phyloP scores from a whole-genome alignment of 2,797 vertebrate genomes.

The Cryptoprocta ferox region DNA sequence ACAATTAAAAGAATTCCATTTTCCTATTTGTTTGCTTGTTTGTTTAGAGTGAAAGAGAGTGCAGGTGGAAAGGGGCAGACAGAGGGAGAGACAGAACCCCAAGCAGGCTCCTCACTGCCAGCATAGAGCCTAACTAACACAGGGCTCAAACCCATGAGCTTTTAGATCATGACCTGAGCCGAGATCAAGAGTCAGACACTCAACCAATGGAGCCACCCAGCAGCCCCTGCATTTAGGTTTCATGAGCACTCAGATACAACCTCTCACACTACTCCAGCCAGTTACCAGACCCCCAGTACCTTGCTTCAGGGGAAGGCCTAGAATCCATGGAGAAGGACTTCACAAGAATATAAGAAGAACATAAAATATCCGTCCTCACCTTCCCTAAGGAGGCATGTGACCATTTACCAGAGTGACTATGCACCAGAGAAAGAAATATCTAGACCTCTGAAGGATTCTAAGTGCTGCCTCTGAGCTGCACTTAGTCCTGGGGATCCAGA shows the following conservation, averaged over 20 bases:
- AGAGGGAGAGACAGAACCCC: too few species aligned
- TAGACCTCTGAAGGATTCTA: neutral
- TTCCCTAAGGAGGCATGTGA: neutral
- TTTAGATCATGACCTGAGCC: too few species aligned
- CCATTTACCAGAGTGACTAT: neutral
- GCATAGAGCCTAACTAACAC: too few species aligned
- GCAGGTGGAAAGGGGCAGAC: too few species aligned
- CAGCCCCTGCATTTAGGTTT: neutral
- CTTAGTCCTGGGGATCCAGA: neutral
- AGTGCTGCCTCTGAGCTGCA: constrained; percentile 24
- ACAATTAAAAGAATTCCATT: constrained; percentile 22
- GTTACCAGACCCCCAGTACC: neutral
- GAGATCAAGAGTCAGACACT: too few species aligned
- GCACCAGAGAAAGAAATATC: neutral
- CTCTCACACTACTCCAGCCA: neutral
- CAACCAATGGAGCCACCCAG: too few species aligned
- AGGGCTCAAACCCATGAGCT: too few species aligned
- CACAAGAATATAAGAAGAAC: neutral
- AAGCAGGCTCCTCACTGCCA: too few species aligned
- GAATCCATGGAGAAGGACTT: neutral
- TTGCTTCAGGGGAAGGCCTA: neutral
- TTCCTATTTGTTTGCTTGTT: too few species aligned
- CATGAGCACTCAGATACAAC: neutral
- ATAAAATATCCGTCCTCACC: neutral
- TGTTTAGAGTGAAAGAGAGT: too few species aligned